These are phyloP conservation scores for Tokudaia muenninki DNA, from an alignment of 2,797 vertebrate genomes.

Conservation along the genomic window DNA sequence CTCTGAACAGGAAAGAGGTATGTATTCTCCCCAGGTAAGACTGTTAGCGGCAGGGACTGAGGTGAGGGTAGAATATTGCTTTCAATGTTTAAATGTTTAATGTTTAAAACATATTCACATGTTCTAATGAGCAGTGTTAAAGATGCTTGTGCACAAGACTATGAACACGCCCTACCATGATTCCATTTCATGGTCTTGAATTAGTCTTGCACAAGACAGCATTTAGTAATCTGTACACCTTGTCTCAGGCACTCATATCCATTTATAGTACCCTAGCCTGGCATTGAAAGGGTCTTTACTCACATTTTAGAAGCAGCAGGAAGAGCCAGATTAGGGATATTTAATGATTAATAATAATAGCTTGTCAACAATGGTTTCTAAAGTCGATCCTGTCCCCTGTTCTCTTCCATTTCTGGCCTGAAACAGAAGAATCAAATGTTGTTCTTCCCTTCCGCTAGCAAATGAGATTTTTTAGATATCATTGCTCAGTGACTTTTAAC, in stretches of 20 bases:
- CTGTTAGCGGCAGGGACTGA: background rate
- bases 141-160: background rate
- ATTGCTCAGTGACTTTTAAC: slow-evolving; percentile 65
- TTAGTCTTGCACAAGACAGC: background rate
- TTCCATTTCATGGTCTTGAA: background rate
- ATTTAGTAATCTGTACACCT: background rate
- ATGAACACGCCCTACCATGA: background rate
- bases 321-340: background rate
- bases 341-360: background rate
- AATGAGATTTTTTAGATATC: slow-evolving; percentile 53
- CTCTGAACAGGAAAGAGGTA: background rate
- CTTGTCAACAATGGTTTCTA: background rate
- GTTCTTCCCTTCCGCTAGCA: slow-evolving; percentile 19
- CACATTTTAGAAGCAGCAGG: background rate
- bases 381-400: background rate
- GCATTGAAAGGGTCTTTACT: background rate
- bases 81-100: too few species aligned
- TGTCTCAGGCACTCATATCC: background rate
- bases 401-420: background rate
- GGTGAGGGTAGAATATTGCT: background rate
- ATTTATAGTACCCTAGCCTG: background rate
- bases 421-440: background rate
- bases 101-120: too few species aligned
- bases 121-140: background rate
- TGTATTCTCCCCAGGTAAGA: background rate